A percentile compares a stretch with the other conserved stretches of the same genome.
These are phyloP conservation scores for Cladorhizidae sp. DNA, from an alignment of 37 sponge, comb jelly and placozoan species.

Conservation along the genomic window DNA sequence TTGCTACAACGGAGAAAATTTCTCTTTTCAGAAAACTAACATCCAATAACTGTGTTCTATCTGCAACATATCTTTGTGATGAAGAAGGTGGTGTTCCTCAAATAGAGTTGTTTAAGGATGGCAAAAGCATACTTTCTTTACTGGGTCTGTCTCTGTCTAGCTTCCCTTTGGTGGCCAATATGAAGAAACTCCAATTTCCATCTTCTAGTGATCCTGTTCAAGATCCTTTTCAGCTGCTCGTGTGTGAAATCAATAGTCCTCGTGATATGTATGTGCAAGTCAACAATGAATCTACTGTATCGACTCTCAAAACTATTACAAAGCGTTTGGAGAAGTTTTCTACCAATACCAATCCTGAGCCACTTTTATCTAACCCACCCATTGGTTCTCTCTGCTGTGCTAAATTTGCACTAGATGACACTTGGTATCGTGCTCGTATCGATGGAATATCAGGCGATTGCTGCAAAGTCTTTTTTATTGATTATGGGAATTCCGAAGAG, in stretches of 20 bases:
- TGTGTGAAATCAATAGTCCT: conserved; percentile 28
- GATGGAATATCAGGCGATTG: background rate
- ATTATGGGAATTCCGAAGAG: conserved; percentile 38
- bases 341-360: conserved; percentile 7
- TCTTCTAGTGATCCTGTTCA: conserved; percentile 3
- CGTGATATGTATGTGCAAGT: conserved; percentile 54
- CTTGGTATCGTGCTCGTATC: conserved; percentile 61
- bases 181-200: background rate
- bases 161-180: conserved; percentile 13
- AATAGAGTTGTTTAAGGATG: background rate
- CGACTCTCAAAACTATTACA: background rate
- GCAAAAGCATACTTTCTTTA: background rate
- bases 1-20: background rate
- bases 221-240: conserved; percentile 9
- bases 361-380: background rate
- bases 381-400: conserved; percentile 53
- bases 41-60: background rate
- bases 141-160: background rate
- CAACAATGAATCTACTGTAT: background rate
- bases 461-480: conserved; percentile 36
- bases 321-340: conserved; percentile 10
- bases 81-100: background rate
- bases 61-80: background rate
- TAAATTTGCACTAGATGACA: conserved; percentile 45
- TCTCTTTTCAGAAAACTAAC: background rate